These are phyloP conservation scores for Mesorhabditis belari DNA, from an alignment of 2,888 invertebrate genomes.

Conservation along the genomic window DNA sequence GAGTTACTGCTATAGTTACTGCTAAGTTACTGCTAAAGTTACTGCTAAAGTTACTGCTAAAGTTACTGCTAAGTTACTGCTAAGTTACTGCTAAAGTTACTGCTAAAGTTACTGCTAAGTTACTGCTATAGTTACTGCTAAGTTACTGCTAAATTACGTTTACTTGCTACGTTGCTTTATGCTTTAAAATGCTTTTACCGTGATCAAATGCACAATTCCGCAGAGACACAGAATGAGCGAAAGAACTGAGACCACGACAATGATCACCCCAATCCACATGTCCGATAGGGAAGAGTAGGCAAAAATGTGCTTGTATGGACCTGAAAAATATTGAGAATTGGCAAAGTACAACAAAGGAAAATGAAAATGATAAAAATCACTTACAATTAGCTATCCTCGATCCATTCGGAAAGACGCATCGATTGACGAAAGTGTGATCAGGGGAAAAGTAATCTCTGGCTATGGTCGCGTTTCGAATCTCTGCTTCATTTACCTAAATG, in stretches of 20 bases:
- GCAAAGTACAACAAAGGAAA: not conserved
- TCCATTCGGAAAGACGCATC: constrained; percentile 29
- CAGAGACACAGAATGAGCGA: constrained; percentile 58
- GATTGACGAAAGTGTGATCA: constrained; percentile 31
- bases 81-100: too few relatives aligned
- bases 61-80: too few relatives aligned
- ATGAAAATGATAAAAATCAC: not conserved
- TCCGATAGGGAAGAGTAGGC: constrained; percentile 53
- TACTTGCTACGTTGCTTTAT: not conserved
- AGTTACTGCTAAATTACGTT: not conserved
- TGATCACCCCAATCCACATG: constrained; percentile 55
- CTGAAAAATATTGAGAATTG: constrained; percentile 13
- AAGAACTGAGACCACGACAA: constrained; percentile 57
- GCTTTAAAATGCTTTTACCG: constrained; percentile 37
- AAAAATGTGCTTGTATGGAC: constrained; percentile 48
- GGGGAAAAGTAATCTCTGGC: constrained; percentile 21
- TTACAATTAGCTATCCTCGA: constrained; percentile 28
- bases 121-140: too few relatives aligned
- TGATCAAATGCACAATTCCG: constrained; percentile 59
- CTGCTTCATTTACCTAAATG: constrained; percentile 31
- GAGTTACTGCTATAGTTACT: too few relatives aligned
- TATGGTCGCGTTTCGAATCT: constrained; percentile 30
- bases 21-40: too few relatives aligned
- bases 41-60: too few relatives aligned
- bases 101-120: too few relatives aligned